Evolutionary conservation across 1,140 invertebrate species (phyloP).

Genomic region (Tetramorium simillimum): DNA sequence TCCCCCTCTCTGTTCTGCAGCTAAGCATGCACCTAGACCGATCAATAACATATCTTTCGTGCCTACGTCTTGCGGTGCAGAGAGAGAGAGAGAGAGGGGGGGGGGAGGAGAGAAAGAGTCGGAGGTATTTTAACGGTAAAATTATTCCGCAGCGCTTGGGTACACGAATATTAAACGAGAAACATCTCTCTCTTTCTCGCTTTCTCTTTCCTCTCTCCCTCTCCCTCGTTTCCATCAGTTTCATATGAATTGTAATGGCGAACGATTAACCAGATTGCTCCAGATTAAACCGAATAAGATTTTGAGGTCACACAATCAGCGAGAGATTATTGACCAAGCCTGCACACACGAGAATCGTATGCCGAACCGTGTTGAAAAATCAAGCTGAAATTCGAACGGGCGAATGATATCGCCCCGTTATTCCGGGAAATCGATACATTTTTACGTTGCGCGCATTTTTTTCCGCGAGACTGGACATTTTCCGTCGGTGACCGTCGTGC

Average conservation of each 20-base stretch:
- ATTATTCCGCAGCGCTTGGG: neutral
- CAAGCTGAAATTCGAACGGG: neutral
- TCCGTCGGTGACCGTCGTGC: no score
- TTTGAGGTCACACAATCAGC: neutral
- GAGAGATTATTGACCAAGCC: neutral
- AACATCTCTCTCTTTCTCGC: neutral
- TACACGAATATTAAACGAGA: neutral
- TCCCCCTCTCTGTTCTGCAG: constrained; percentile 26
- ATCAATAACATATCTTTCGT: constrained; percentile 66
- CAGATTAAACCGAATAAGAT: neutral
- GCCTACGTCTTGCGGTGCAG: constrained; percentile 40
- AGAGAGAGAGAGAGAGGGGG: no score
- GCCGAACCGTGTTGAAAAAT: neutral
- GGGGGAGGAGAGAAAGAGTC: neutral
- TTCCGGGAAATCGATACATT: neutral
- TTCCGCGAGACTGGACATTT: neutral
- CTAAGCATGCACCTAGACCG: constrained; percentile 42
- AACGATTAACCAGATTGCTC: neutral
- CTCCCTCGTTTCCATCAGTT: neutral
- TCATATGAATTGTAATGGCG: neutral
- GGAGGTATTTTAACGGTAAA: constrained; percentile 35
- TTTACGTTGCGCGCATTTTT: neutral
- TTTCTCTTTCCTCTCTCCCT: neutral
- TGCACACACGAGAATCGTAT: neutral
- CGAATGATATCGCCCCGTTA: neutral